Evolutionary conservation across 2,113 vertebrate genomes (phyloP).

Genomic region (Hippopotamus amphibius): DNA sequence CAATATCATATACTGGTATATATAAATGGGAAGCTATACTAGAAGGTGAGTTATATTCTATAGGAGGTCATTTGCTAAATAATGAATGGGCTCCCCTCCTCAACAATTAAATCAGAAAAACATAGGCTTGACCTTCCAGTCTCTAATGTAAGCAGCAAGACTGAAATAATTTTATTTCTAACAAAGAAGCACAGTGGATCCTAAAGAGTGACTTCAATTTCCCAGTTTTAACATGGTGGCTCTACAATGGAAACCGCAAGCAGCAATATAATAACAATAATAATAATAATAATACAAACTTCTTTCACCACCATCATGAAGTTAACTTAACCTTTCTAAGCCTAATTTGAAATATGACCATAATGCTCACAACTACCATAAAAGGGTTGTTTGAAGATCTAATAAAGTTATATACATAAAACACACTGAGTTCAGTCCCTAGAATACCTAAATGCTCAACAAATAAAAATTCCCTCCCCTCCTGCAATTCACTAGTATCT

Average conservation of each 20-base stretch:
- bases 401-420: conserved; percentile 2
- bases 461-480: conserved; percentile 47
- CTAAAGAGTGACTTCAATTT: conserved; percentile 18
- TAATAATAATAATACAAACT: background rate
- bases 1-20: background rate
- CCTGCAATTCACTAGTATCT: background rate
- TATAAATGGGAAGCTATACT: background rate
- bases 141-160: background rate
- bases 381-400: background rate
- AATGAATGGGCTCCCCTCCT: conserved; percentile 2
- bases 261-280: background rate
- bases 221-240: background rate
- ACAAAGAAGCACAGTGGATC: background rate
- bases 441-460: conserved; percentile 47
- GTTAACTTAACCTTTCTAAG: conserved; percentile 44
- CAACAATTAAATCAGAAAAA: conserved; percentile 31
- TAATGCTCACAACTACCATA: background rate
- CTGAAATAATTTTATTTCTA: conserved; percentile 26
- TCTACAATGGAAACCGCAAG: background rate
- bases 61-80: background rate
- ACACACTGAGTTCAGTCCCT: background rate
- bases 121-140: conserved; percentile 2
- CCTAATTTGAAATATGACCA: conserved; percentile 51
- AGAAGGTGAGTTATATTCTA: conserved; percentile 31
- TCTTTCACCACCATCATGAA: conserved; percentile 4